Evolutionary conservation across 2,797 vertebrate species (phyloP).

Genomic region (Malurus splendens): DNA sequence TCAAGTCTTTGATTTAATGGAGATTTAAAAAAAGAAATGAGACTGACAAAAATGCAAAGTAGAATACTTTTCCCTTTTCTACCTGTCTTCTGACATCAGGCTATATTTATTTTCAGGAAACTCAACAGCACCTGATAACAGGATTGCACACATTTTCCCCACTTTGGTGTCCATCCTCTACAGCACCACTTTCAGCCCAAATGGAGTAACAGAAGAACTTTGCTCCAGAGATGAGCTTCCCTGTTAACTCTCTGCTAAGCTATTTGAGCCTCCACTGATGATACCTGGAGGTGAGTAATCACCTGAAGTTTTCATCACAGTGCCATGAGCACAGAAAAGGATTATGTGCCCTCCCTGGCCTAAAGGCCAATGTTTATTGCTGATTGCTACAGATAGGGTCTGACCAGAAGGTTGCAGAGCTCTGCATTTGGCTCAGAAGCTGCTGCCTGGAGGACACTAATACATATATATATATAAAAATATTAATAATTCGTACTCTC

Average conservation of each 20-base stretch:
- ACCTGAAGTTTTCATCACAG: background rate
- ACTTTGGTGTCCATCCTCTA: background rate
- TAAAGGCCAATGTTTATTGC: background rate
- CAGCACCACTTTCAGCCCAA: background rate
- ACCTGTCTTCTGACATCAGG: background rate
- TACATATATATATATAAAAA: background rate
- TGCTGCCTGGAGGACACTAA: background rate
- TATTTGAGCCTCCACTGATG: background rate
- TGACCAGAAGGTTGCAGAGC: background rate
- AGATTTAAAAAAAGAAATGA: slow-evolving; percentile 10
- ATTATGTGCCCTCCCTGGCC: background rate
- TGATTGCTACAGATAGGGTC: background rate
- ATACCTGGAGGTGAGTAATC: background rate
- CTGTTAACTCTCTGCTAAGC: background rate
- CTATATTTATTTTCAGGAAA: background rate
- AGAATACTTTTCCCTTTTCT: background rate
- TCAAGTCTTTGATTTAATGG: slow-evolving; percentile 27
- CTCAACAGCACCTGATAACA: background rate
- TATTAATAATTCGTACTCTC: background rate
- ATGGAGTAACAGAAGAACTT: background rate
- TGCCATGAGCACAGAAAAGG: rapidly evolving
- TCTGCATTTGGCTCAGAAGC: background rate
- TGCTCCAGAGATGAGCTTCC: background rate
- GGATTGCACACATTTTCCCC: rapidly evolving
- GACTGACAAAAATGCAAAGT: background rate